Conservation (phyloP, 1,140 invertebrate species). For the Mya arenaria region DNA sequence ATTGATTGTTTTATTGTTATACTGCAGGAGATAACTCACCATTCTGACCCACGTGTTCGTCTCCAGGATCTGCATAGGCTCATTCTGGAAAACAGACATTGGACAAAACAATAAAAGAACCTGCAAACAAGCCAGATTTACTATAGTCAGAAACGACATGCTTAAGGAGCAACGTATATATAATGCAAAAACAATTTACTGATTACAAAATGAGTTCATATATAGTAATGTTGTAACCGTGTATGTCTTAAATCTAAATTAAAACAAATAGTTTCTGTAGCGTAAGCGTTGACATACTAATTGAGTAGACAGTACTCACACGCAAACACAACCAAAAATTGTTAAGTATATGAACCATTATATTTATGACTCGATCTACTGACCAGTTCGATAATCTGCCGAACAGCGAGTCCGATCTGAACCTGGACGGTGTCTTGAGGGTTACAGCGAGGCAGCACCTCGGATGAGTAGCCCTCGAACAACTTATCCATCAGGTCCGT, state of each 20-base stretch:
- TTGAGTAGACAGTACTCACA: not conserved
- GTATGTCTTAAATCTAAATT: not conserved
- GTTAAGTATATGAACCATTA: not conserved
- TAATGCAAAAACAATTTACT: not conserved
- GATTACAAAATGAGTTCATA: not conserved
- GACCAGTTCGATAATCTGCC: slow-evolving; percentile 75
- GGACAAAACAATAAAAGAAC: not conserved
- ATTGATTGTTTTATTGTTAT: not conserved
- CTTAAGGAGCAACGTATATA: too few relatives aligned
- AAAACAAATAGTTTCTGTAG: not conserved
- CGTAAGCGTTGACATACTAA: not conserved
- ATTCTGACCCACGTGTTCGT: slow-evolving; percentile 59
- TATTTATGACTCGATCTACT: not conserved
- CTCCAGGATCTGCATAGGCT: slow-evolving; percentile 57
- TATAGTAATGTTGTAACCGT: not conserved
- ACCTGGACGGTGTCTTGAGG: slow-evolving; percentile 57
- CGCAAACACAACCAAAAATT: not conserved
- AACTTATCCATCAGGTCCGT: slow-evolving; percentile 9
- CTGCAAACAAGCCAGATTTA: too few relatives aligned
- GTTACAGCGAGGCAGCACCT: slow-evolving; percentile 56
- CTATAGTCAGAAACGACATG: too few relatives aligned
- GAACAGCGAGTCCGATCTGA: slow-evolving; percentile 68
- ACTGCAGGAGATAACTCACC: slow-evolving; percentile 21
- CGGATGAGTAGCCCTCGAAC: slow-evolving; percentile 52
- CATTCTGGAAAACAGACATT: slow-evolving; percentile 54